Evolutionary conservation across 2,113 vertebrate genomes (phyloP), one percentile per base, ranked within the genome.

Genomic region (Pterocles gutturalis): DNA sequence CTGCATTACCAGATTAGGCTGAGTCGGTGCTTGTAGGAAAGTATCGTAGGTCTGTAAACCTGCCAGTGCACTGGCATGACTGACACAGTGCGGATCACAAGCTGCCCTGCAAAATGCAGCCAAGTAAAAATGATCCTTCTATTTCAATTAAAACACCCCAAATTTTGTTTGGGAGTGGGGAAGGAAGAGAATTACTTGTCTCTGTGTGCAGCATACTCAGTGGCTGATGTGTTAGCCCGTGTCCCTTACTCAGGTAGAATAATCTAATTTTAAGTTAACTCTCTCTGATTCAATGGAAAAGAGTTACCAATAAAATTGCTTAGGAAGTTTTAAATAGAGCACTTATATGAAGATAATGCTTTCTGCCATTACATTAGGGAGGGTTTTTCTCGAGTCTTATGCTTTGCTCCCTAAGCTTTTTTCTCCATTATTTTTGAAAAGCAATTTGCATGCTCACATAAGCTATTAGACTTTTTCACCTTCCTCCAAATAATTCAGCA

Each of bases 381-480:
- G 22, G 38, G 31, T 33, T 94, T 87, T 87, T 75, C 89, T 89
- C 4, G 5, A 33, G 60, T 25, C 81, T 82, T 16, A 67, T 1
- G 17, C 83, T 91, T 94, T 92, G 65, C 69, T 94, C 60, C 77
- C 69, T 84, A 90, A 96, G 87, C 76, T 60, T 95, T 95, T 95
- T 95, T 84, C 77, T 60, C 65, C 83, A 34, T 29, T 38, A 75
- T 64, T 89, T 95, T 66, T 58, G 65, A 87, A 83, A 89, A 91
- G 65, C 78, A 83, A 83, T 95, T 91, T 92, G 71, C 92, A 75
- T 89, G 69, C 64, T 86, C n/a, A 38, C 34, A 29, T 49, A 0
- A 0, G 9, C 86, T 43, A 48, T 93, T 84, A 89, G 64, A 89
- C 55, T 93, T 93, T 73, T 86, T 60, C 76, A 75, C 76, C 62